These are phyloP conservation scores for Lasioglossum albipes DNA, from an alignment of 1,140 invertebrate species.

Conservation along the genomic window DNA sequence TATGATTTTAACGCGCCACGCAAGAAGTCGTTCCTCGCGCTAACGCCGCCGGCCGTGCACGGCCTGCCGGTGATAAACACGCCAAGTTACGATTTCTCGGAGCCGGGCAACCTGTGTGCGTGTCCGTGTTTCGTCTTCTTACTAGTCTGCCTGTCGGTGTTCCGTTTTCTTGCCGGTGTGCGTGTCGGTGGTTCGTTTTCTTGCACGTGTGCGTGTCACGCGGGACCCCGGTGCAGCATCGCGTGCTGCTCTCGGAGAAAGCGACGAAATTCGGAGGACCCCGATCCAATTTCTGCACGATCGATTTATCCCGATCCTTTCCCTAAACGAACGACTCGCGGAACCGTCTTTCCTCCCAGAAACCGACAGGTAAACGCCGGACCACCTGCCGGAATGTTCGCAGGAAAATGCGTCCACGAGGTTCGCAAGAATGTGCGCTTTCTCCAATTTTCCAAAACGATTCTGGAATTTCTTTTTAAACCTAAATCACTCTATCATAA, in stretches of 20 bases:
- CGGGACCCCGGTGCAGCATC: background rate
- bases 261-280: constrained; percentile 19
- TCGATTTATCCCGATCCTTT: background rate
- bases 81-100: constrained; percentile 80
- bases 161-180: too few species aligned
- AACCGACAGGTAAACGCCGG: too few species aligned
- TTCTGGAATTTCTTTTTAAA: too few species aligned
- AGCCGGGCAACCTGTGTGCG: constrained; percentile 63
- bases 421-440: too few species aligned
- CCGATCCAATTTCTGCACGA: constrained; percentile 27
- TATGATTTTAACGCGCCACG: constrained; percentile 77
- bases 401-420: too few species aligned
- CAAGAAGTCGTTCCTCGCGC: constrained; percentile 75
- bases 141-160: too few species aligned
- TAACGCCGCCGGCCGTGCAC: constrained; percentile 68
- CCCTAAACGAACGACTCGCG: too few species aligned
- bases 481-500: too few species aligned
- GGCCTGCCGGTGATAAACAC: constrained; percentile 76
- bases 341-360: too few species aligned
- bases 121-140: constrained; percentile 7
- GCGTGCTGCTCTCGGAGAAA: constrained; percentile 16
- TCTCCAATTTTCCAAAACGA: too few species aligned
- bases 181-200: too few species aligned
- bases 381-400: too few species aligned
- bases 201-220: constrained; percentile 14